Evolutionary conservation across 2,113 vertebrate species (phyloP), one percentile per base, ranked within the genome.

Genomic region (Phainopepla nitens): DNA sequence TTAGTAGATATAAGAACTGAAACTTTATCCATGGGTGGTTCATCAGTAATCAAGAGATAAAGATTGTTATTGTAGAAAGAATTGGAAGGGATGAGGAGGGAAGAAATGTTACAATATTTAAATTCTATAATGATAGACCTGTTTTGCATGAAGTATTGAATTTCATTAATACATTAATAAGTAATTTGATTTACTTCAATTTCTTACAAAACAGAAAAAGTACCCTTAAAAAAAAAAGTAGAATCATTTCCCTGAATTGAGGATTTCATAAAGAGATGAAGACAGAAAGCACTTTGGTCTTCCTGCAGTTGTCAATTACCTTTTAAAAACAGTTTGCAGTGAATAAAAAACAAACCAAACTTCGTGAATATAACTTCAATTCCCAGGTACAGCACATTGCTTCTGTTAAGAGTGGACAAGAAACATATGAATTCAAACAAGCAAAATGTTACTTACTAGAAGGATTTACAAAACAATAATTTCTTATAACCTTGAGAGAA

Each of bases 401-500:
- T 95, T 77, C 35, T 91, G 36, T 72, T 89, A 64, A 79, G 61
- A 78, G 72, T 50, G n/a, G 21, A 47, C 39, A 21, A 82, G 68
- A 78, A 88, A 57, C n/a, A 21, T 36, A 31, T 6, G 39, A 79
- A 79, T 82, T 85, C 58, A 80, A 65, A 72, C 64, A 77, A 92
- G 71, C 29, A 45, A 72, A 76, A 58, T 82, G 24, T 45, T 78
- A 21, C 82, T 89, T 96, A 82, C 80, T 81, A 33, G 44, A 83
- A 94, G 57, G 61, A 44, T 77, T 94, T 94, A 92, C n/a, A 75
- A 93, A 95, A 51, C 41, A 91, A 81, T 71, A 7, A 47, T 83
- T 85, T 93, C 78, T 73, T 84, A 71, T 83, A 96, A 87, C 86
- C 53, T 92, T 76, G 66, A 79, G 36, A 90, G 83, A 95, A 91